These are phyloP conservation scores for Sisor rabdophorus DNA, from an alignment of 2,113 vertebrate genomes.

Conservation along the genomic window DNA sequence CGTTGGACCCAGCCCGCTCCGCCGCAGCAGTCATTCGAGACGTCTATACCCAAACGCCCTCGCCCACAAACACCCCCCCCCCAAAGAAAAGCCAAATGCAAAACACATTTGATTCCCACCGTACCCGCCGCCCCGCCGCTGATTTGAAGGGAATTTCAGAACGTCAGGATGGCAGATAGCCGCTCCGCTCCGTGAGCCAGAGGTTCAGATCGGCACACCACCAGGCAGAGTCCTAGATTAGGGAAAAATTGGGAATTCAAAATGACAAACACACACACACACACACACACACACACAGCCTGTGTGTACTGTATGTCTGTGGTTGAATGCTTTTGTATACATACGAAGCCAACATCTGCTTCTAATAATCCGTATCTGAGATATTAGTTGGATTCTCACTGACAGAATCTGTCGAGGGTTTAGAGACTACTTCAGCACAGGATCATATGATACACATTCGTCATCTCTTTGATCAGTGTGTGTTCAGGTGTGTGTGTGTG, in stretches of 20 bases:
- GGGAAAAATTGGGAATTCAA: conserved; percentile 42
- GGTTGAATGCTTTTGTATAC: neutral
- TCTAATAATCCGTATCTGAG: conserved; percentile 25
- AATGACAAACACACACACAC: conserved; percentile 24
- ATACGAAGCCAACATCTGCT: conserved; percentile 13
- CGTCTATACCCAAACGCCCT: too few relatives aligned
- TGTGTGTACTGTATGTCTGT: neutral
- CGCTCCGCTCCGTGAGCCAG: conserved; percentile 54
- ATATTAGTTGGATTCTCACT: conserved; percentile 9
- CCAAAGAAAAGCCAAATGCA: conserved; percentile 60
- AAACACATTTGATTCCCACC: conserved; percentile 66
- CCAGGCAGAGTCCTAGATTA: conserved; percentile 51
- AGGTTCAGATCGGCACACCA: conserved; percentile 49
- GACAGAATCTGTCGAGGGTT: conserved; percentile 13
- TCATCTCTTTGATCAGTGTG: conserved; percentile 22
- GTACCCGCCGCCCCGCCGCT: conserved; percentile 47
- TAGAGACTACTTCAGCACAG: conserved; percentile 20
- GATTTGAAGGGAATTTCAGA: conserved; percentile 62
- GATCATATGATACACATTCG: conserved; percentile 17
- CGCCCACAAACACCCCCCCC: neutral
- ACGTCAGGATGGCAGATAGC: conserved; percentile 60
- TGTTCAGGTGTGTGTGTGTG: conserved; percentile 29
- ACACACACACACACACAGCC: conserved; percentile 5
- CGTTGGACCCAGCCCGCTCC: conserved; percentile 51
- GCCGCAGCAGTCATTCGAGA: conserved; percentile 51